Percentiles rank a stretch among this genome's conserved stretches.
Evolutionary conservation across 2,797 vertebrate species (phyloP).

Genomic region (Ambastaia sidthimunki): DNA sequence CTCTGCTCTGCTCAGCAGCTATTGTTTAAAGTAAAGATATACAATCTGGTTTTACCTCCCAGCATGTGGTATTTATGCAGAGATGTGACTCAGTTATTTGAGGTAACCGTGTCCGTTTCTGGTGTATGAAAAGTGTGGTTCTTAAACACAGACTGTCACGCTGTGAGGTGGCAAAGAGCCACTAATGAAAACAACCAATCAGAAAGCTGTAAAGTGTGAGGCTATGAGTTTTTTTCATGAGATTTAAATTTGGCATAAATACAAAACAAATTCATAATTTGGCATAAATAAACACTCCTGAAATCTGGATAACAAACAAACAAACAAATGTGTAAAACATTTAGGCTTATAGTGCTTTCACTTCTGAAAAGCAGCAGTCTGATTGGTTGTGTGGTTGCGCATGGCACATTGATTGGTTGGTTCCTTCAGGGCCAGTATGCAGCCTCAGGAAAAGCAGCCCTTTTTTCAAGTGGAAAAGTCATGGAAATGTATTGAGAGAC

Average conservation of each 20-base stretch:
- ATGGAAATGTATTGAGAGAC: too few relatives aligned
- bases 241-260: too few relatives aligned
- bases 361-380: background rate
- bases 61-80: slow-evolving; percentile 25
- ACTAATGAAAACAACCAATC: background rate
- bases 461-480: background rate
- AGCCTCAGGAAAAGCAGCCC: background rate
- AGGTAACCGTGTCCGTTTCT: slow-evolving; percentile 15
- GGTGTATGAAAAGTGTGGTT: background rate
- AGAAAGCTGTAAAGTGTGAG: background rate
- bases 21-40: slow-evolving; percentile 17
- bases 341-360: background rate
- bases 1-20: slow-evolving; percentile 56
- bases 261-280: too few relatives aligned
- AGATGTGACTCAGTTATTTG: slow-evolving; percentile 33
- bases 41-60: slow-evolving; percentile 21
- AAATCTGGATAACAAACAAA: too few relatives aligned
- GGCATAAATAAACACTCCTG: too few relatives aligned
- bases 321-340: too few relatives aligned
- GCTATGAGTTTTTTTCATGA: too few relatives aligned
- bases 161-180: background rate
- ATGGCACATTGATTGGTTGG: too few relatives aligned
- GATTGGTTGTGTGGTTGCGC: background rate
- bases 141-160: background rate
- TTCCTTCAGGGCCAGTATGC: too few relatives aligned